Base-by-base conservation (phyloP, 2,113 vertebrate genomes). In the Lampris incognitus region DNA sequence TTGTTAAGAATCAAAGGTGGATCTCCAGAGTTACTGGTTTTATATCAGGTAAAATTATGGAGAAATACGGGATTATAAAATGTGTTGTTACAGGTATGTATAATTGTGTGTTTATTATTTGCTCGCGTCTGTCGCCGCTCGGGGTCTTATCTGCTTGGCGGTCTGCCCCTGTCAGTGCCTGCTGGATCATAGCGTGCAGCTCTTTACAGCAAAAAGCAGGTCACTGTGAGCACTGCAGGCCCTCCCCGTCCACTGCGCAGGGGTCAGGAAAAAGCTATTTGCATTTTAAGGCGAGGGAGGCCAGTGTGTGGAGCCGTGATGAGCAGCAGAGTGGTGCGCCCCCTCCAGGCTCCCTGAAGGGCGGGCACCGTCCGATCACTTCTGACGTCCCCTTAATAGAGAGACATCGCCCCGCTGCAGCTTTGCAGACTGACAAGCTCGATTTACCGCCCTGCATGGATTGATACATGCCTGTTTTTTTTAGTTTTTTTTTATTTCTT, bases 261-360 rank as follows among this genome's bases (percentile, higher is more conserved):
- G 13, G 44, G 81, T 72, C 87, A 85, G 82, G 66, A 82, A 86
- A 87, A 91, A 88, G 66, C 82, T 72, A 86, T 90, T 91, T 85
- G 78, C 80, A 86, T 85, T 52, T 56, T 4, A 81, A 88, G 57
- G 44, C n/a, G 24, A 24, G 24, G 0, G 0, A 49, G 55, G 77
- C 55, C 62, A 48, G 66, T 49, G 78, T 54, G 69, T 51, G 71
- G 0, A 0, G 82, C 55, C 76, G 67, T 51, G 52, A 52, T 46
- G 38, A 60, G 61, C 41, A 60, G 61, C 41, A 46, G 7, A 68
- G 66, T 8, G 13, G 48, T 41, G 41, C 75, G 49, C 42, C 57
- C 40, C 63, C 67, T 3, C 5, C 0, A 13, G 77, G 66, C 74
- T 85, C 76, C 64, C 42, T 42, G 54, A 74, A 83, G 66, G 74